Base-by-base conservation (phyloP, 2,888 invertebrate genomes). In the Caenorhabditis sp. region DNA sequence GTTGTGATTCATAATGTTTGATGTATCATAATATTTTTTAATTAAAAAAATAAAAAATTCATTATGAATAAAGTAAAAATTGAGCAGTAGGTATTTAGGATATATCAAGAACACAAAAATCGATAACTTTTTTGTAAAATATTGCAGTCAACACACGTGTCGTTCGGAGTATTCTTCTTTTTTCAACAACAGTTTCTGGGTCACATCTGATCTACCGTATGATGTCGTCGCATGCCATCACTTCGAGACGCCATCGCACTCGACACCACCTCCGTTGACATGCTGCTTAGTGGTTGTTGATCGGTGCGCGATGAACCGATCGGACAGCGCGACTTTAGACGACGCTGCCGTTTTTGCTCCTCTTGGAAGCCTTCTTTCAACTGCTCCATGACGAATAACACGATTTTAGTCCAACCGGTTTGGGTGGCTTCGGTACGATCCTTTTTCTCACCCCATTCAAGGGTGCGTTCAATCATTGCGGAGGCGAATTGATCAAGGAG, bases 401-500 rank as follows among this genome's bases (percentile, higher is more conserved):
- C 80, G 27, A 82, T 82, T 58, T 82, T 80, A 26, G 82, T 82
- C 82, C 82, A 82, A 10, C 78, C 82, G 58, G 63, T 67, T 69
- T 82, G 82, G 12, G 78, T 78, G 12, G 78, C 70, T 67, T 78
- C 80, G n/a, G 78, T 80, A 56, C 82, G 56, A 57, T 76, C 73
- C 59, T 76, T 78, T 53, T 78, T 80, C 57, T 78, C 78, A 50
- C 82, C 82, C 82, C 82, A 82, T 63, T 82, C 80, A 25, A 80
- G 53, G 1, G 82, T 80, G 31, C 80, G 26, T 54, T 80, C 78
- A 36, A 80, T 79, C 80, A 82, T 82, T 2, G 80, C 76, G 2
- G 68, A 59, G 0, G 82, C 80, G 56, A 82, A 82, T 54, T 72
- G 74, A 69, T 82, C 82, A n/a, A 80, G 61, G n/a, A 74, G 63